These are phyloP conservation scores for Brachionus angularis DNA, from an alignment of 1,140 invertebrate species.

Conservation along the genomic window DNA sequence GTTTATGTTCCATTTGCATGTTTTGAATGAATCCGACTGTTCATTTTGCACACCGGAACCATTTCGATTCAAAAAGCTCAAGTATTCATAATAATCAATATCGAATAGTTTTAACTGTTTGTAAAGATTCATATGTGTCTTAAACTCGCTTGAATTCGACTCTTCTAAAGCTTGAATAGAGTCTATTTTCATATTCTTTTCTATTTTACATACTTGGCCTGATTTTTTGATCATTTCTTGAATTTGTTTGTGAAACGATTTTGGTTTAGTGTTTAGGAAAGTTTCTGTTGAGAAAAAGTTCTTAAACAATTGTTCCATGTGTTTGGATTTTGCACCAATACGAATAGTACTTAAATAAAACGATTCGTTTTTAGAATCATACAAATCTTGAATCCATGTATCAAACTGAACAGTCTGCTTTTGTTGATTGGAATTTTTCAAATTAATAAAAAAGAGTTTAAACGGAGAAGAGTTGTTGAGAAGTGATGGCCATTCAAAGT, in stretches of 20 bases:
- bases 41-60: slow-evolving; percentile 11
- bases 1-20: slow-evolving; percentile 26
- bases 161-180: neutral
- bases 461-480: slow-evolving; percentile 20
- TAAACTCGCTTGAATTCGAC: neutral
- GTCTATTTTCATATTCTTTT: neutral
- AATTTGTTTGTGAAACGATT: slow-evolving; percentile 23
- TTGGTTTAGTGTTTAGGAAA: neutral
- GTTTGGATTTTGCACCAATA: neutral
- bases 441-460: slow-evolving; percentile 20
- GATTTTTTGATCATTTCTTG: neutral
- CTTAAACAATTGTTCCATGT: neutral
- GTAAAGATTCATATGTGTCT: neutral
- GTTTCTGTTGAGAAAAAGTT: neutral
- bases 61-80: slow-evolving; percentile 18
- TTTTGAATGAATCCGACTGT: slow-evolving; percentile 1
- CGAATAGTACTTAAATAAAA: slow-evolving; percentile 6
- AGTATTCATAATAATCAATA: slow-evolving; percentile 7
- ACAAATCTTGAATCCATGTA: slow-evolving; percentile 16
- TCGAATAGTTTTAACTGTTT: neutral
- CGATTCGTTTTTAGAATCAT: slow-evolving; percentile 7
- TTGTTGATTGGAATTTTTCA: neutral
- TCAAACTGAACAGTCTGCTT: slow-evolving; percentile 3
- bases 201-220: neutral
- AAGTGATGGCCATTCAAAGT: slow-evolving; percentile 17